Evolutionary conservation across 2,113 vertebrate genomes (phyloP), one percentile per base, ranked within the genome.

Genomic region (Rhinopomastus cyanomelas): DNA sequence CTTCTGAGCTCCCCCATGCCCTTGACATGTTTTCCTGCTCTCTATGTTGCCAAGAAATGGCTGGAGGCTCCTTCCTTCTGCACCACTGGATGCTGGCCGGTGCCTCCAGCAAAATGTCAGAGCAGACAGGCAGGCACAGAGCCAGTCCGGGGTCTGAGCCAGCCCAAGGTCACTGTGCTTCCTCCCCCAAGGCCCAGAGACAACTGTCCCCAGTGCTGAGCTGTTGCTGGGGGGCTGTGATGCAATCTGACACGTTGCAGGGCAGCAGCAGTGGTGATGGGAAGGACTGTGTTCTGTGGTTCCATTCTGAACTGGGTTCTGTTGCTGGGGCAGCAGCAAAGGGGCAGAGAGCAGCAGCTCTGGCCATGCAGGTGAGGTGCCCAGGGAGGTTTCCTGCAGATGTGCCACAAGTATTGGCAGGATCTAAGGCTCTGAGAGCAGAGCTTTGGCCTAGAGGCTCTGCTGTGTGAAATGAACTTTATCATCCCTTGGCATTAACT

Each of bases 51-150:
- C 87, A 22, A 80, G 81, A 34, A 34, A 79, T 44, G 84, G 81
- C 81, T 27, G 55, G 81, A 65, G 71, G 84, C 62, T 90, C 27
- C 66, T 72, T 81, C 61, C 52, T 49, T 34, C 53, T 52, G 81
- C 61, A 8, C 39, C 2, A 3, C 14, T 56, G 62, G 60, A 81
- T 83, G 37, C 87, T 30, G 87, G 52, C 87, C 11, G 49, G 19
- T 1, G 21, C 85, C 87, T 30, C 12, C 15, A 68, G 89, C 71
- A 6, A 13, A 21, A n/a, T 15, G 76, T 69, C 82, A 21, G 5
- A 11, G 75, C 10, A 37, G 36, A 32, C 14, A 46, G 67, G 42
- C 51, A 1, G 6, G 49, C 39, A 11, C 13, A 29, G 52, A 8
- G 6, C 76, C 44, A 67, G 42, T 27, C 71, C 88, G 25, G 86